Percentiles rank a stretch among this genome's conserved stretches.
Evolutionary conservation across 2,113 vertebrate species (phyloP).

Genomic region (Archocentrus centrarchus): DNA sequence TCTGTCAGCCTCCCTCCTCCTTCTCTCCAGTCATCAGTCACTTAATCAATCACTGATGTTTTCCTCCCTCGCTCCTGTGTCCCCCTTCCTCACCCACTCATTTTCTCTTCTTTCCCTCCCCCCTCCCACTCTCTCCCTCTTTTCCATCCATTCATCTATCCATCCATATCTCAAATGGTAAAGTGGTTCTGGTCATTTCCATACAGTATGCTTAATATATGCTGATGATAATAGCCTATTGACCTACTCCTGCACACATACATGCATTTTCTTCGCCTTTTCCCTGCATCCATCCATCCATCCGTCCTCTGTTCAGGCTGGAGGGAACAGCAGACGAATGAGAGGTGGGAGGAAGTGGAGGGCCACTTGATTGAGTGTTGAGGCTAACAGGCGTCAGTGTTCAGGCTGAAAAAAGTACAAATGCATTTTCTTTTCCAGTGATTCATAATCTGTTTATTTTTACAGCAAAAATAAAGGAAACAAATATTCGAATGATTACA

Average conservation of each 20-base stretch:
- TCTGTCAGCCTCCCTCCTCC: conserved; percentile 11
- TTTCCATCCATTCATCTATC: conserved; percentile 18
- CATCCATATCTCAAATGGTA: conserved; percentile 32
- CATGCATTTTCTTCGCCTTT: conserved; percentile 46
- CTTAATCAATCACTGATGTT: conserved; percentile 42
- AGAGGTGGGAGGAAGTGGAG: conserved; percentile 45
- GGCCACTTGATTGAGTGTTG: conserved; percentile 59
- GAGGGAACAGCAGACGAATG: conserved; percentile 57
- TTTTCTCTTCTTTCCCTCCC: neutral
- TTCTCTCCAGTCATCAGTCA: conserved; percentile 16
- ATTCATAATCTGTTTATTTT: conserved; percentile 14
- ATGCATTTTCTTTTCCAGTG: conserved; percentile 38
- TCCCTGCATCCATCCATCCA: conserved; percentile 42
- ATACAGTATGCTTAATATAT: conserved; percentile 70
- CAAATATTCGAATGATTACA: neutral
- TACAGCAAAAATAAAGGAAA: neutral
- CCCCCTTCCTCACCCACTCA: neutral
- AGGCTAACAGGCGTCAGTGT: conserved; percentile 27
- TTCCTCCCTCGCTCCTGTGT: conserved; percentile 24
- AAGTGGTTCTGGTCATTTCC: conserved; percentile 67
- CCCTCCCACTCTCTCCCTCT: conserved; percentile 1
- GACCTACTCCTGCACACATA: conserved; percentile 64
- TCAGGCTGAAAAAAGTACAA: conserved; percentile 32
- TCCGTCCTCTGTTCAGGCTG: conserved; percentile 44
- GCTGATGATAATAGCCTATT: conserved; percentile 74